phyloP scores from a whole-genome alignment of 2,797 vertebrate genomes.

The Amniataba percoides region DNA sequence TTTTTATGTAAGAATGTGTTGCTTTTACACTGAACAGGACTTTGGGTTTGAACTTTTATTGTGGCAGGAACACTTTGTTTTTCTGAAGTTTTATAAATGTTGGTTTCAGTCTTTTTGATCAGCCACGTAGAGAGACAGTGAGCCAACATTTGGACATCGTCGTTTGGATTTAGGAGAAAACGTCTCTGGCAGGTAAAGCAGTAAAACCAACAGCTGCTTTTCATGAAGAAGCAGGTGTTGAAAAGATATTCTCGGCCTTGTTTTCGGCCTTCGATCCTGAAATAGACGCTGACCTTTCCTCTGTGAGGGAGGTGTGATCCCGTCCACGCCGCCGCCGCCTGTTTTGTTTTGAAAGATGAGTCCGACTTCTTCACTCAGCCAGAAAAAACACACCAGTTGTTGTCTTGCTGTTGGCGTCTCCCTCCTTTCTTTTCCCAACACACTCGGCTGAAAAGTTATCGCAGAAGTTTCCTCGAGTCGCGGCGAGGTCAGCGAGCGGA shows the following conservation, averaged over 20 bases:
- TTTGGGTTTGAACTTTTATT: neutral
- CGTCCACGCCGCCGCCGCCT: neutral
- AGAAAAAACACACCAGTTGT: neutral
- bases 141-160: neutral
- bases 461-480: too few relatives aligned
- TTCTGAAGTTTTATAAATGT: neutral
- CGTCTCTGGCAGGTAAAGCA: neutral
- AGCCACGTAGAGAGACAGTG: neutral
- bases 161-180: neutral
- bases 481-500: neutral
- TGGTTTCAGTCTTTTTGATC: neutral
- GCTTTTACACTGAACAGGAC: neutral
- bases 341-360: constrained; percentile 19
- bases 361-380: neutral
- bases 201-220: neutral
- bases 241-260: neutral
- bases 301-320: neutral
- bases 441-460: neutral
- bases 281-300: constrained; percentile 3
- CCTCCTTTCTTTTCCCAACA: neutral
- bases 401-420: neutral
- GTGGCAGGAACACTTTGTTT: neutral
- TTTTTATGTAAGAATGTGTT: neutral
- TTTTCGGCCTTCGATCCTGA: neutral
- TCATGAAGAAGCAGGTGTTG: neutral